phyloP scores from a whole-genome alignment of 1,140 invertebrate genomes.

The Aleiodes sp. region DNA sequence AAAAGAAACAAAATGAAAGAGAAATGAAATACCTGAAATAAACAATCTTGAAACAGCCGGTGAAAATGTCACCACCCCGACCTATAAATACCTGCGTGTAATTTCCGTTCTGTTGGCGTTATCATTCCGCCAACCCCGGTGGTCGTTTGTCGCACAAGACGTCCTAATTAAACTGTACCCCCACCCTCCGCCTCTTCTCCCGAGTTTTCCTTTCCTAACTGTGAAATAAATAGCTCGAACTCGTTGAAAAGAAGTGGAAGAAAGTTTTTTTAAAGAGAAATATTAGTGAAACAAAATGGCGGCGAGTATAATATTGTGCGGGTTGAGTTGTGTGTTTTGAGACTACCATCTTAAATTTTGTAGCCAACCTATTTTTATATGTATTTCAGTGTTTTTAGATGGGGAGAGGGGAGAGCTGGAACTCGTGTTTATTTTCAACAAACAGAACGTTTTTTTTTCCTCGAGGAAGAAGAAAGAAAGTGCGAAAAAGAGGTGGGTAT shows the following conservation, averaged over 20 bases:
- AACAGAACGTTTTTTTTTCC: not conserved
- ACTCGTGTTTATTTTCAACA: not conserved
- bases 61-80: constrained; percentile 14
- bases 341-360: constrained; percentile 28
- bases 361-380: constrained; percentile 14
- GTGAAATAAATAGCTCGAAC: constrained; percentile 21
- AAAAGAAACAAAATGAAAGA: constrained; percentile 29
- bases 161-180: constrained; percentile 32
- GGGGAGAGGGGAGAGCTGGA: no score
- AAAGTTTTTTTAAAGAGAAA: constrained; percentile 4
- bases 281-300: constrained; percentile 26
- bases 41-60: not conserved
- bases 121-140: not conserved
- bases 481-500: not conserved
- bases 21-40: constrained; percentile 28
- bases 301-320: constrained; percentile 19
- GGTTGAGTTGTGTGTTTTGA: not conserved
- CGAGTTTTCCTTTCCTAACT: not conserved
- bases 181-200: not conserved
- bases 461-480: not conserved
- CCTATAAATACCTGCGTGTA: constrained; percentile 38
- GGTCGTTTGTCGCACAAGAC: constrained; percentile 33
- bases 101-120: constrained; percentile 31
- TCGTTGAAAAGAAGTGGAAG: not conserved
- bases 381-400: constrained; percentile 2